Conservation (phyloP, 2,797 vertebrate species). For the Typhlichthys eigenmanni region DNA sequence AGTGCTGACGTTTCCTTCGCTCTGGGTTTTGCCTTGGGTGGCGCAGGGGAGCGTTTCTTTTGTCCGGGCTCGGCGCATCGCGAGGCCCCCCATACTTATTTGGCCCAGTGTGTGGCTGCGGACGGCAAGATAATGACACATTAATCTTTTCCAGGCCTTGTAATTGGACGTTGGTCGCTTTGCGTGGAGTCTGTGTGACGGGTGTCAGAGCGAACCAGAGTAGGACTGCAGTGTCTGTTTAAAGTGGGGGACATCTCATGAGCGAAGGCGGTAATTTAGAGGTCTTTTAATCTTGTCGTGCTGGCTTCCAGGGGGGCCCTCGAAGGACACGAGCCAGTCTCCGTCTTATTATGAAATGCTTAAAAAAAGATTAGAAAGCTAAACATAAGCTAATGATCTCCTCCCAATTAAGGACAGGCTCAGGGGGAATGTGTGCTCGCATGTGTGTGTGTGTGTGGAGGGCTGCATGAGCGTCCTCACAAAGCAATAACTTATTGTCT, state of each 20-base stretch:
- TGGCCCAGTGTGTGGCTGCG: conserved; percentile 47
- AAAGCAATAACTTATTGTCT: not conserved
- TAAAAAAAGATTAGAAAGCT: conserved; percentile 62
- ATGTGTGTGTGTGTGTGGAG: conserved; percentile 7
- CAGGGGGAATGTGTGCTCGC: conserved; percentile 38
- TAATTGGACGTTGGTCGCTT: conserved; percentile 61
- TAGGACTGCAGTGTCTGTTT: conserved; percentile 48
- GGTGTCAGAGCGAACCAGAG: conserved; percentile 19
- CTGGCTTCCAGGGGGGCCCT: conserved; percentile 48
- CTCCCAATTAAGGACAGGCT: conserved; percentile 61
- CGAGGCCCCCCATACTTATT: conserved; percentile 46
- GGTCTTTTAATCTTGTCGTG: conserved; percentile 59
- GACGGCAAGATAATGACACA: conserved; percentile 48
- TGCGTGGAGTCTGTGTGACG: conserved; percentile 13
- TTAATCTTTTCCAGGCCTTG: conserved; percentile 54
- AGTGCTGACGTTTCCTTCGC: conserved; percentile 22
- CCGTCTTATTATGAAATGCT: conserved; percentile 65
- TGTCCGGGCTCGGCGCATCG: conserved; percentile 18
- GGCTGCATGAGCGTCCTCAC: not conserved
- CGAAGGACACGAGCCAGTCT: conserved; percentile 45
- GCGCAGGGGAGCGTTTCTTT: conserved; percentile 2
- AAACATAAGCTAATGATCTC: conserved; percentile 59
- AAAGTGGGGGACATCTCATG: conserved; percentile 42
- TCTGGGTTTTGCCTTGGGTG: conserved; percentile 18
- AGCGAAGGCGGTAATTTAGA: conserved; percentile 63